phyloP scores from a whole-genome alignment of 2,113 vertebrate species.

The Paralichthys olivaceus region DNA sequence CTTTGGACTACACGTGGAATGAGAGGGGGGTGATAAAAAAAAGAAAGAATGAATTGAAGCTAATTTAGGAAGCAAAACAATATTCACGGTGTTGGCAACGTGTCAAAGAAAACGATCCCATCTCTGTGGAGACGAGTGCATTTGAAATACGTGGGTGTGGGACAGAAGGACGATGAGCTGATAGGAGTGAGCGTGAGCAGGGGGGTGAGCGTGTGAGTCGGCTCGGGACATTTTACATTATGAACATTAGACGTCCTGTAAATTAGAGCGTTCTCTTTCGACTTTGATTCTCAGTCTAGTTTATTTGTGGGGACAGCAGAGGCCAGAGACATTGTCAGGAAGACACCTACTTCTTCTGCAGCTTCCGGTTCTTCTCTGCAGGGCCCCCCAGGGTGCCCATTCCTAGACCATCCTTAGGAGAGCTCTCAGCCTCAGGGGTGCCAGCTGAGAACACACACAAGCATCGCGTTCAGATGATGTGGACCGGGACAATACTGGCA shows the following conservation, averaged over 20 bases:
- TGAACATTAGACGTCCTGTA: background rate
- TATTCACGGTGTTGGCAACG: slow-evolving; percentile 15
- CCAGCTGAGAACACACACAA: slow-evolving; percentile 76
- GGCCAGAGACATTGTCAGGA: too few species aligned
- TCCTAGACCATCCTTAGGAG: slow-evolving; percentile 88
- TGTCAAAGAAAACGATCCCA: slow-evolving; percentile 4
- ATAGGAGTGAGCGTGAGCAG: slow-evolving; percentile 11
- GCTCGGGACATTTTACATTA: background rate
- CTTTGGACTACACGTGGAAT: slow-evolving; percentile 88
- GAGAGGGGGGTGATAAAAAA: slow-evolving; percentile 68
- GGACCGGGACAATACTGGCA: background rate
- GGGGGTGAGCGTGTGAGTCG: background rate
- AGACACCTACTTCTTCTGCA: slow-evolving; percentile 95
- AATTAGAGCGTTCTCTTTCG: background rate
- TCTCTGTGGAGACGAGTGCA: background rate
- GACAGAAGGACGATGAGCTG: slow-evolving; percentile 20
- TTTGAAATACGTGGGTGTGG: slow-evolving; percentile 27
- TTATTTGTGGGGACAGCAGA: background rate
- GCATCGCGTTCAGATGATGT: background rate
- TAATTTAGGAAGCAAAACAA: slow-evolving; percentile 52
- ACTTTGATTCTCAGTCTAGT: background rate
- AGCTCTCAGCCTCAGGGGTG: slow-evolving; percentile 85
- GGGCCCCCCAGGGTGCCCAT: slow-evolving; percentile 91
- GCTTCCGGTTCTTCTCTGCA: slow-evolving; percentile 94
- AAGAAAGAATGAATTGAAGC: slow-evolving; percentile 60